Evolutionary conservation across 2,113 vertebrate genomes (phyloP), one percentile per base, ranked within the genome.

Genomic region (Platycercus adscitus): DNA sequence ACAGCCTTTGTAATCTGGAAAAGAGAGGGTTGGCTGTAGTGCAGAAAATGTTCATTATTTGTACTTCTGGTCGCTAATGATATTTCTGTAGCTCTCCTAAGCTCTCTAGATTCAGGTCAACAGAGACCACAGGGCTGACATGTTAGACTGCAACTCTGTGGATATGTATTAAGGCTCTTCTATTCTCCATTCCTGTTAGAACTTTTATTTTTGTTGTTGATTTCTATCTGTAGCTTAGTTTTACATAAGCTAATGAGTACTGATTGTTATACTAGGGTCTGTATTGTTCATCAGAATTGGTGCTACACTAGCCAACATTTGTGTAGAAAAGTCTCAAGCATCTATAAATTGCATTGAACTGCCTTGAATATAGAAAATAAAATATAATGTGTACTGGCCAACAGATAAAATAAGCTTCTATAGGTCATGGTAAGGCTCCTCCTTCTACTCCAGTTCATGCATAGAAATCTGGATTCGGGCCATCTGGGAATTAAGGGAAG

Each of bases 181-280:
- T 28, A 3, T 31, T 29, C 37, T 70, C 80, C n/a, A 23, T 53
- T 80, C 11, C n/a, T 78, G 9, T 39, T 77, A 35, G 5, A 43
- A 16, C 23, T 77, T 92, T 79, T 46, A 13, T 46, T 87, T 88
- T 84, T 1, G 0, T 49, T 53, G 21, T 47, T 58, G 23, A 35
- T 75, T 66, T 75, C 37, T 81, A 1, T 53, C 61, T 61, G 37
- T 43, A 70, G n/a, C 28, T 86, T 8, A n/a, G 4, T 41, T 80
- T 91, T 70, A 21, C 6, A 7, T 31, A 44, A 76, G 8, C 64
- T 44, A 49, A 4, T 0, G 1, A 35, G 12, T 56, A 14, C 41
- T 75, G n/a, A 19, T 14, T 61, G 56, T 60, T n/a, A n/a, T 0
- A 0, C 13, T 1, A 1, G 33, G 29, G 52, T 93, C 35, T 16